phyloP scores from a whole-genome alignment of 2,888 invertebrate genomes.

The Congeria kusceri region DNA sequence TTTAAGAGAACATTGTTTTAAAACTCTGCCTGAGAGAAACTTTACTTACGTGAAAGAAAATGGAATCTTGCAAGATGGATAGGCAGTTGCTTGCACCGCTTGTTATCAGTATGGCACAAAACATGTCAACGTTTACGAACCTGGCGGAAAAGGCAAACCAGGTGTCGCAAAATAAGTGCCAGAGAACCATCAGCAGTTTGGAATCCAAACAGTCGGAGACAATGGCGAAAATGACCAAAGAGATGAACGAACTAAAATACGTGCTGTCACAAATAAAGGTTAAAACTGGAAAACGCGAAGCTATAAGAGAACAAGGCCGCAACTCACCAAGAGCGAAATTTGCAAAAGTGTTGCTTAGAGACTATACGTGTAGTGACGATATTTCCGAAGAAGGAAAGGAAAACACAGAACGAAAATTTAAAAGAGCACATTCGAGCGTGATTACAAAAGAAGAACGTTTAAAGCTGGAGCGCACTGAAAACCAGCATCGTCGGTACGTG shows the following conservation, averaged over 20 bases:
- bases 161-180: slow-evolving; percentile 54
- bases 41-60: no score
- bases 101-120: slow-evolving; percentile 52
- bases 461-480: slow-evolving; percentile 45
- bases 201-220: slow-evolving; percentile 34
- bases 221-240: slow-evolving; percentile 55
- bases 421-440: slow-evolving; percentile 19
- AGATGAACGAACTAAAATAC: slow-evolving; percentile 51
- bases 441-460: slow-evolving; percentile 40
- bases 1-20: no score
- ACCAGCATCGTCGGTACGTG: slow-evolving; percentile 48
- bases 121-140: slow-evolving; percentile 43
- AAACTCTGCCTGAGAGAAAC: no score
- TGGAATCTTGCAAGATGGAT: slow-evolving; percentile 1
- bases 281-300: slow-evolving; percentile 32
- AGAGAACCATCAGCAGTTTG: slow-evolving; percentile 36
- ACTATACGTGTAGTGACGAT: slow-evolving; percentile 17
- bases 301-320: slow-evolving; percentile 46
- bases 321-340: slow-evolving; percentile 51
- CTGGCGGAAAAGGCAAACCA: slow-evolving; percentile 54
- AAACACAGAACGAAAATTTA: slow-evolving; percentile 20
- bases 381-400: slow-evolving; percentile 18
- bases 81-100: slow-evolving; percentile 51
- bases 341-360: slow-evolving; percentile 25
- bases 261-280: slow-evolving; percentile 45